A percentile compares a stretch with the other conserved stretches of the same genome.
These are phyloP conservation scores for Drosophila monieri DNA, from an alignment of 2,888 invertebrate genomes.

Conservation along the genomic window DNA sequence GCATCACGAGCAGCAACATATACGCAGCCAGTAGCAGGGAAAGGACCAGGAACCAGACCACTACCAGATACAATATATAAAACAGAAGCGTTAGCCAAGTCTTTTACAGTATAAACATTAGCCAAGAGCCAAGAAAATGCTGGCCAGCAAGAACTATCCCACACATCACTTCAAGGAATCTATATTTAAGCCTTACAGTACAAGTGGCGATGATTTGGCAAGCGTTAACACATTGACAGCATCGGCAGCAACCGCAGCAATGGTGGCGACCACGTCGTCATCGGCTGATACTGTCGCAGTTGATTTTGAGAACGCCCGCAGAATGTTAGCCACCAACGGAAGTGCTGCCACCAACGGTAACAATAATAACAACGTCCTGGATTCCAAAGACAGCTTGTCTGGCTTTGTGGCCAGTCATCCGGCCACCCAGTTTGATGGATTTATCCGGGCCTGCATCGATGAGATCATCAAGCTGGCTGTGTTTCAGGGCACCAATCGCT, in stretches of 20 bases:
- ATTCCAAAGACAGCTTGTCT: slow-evolving; percentile 36
- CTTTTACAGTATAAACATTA: slow-evolving; percentile 28
- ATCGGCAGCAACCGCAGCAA: slow-evolving; percentile 16
- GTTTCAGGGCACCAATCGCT: slow-evolving; percentile 89
- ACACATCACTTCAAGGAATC: slow-evolving; percentile 75
- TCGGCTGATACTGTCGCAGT: slow-evolving; percentile 58
- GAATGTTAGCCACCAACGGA: slow-evolving; percentile 53
- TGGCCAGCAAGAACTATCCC: slow-evolving; percentile 79
- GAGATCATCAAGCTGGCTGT: slow-evolving; percentile 90
- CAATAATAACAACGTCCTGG: slow-evolving; percentile 31
- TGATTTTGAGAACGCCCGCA: slow-evolving; percentile 48
- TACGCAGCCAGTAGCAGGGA: background rate
- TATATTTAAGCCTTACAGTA: slow-evolving; percentile 79
- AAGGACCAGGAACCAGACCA: slow-evolving; percentile 39
- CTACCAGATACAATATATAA: slow-evolving; percentile 2
- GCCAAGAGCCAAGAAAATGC: slow-evolving; percentile 66
- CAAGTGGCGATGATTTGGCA: slow-evolving; percentile 67
- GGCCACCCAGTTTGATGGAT: slow-evolving; percentile 87
- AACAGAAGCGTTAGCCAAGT: slow-evolving; percentile 17
- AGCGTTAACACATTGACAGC: slow-evolving; percentile 48
- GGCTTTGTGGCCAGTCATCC: slow-evolving; percentile 86
- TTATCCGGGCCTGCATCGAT: slow-evolving; percentile 89
- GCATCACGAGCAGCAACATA: background rate
- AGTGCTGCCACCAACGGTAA: slow-evolving; percentile 21
- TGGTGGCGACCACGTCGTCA: slow-evolving; percentile 57